phyloP scores from a whole-genome alignment of 2,888 invertebrate species.

The Ecliptopera silaceata region DNA sequence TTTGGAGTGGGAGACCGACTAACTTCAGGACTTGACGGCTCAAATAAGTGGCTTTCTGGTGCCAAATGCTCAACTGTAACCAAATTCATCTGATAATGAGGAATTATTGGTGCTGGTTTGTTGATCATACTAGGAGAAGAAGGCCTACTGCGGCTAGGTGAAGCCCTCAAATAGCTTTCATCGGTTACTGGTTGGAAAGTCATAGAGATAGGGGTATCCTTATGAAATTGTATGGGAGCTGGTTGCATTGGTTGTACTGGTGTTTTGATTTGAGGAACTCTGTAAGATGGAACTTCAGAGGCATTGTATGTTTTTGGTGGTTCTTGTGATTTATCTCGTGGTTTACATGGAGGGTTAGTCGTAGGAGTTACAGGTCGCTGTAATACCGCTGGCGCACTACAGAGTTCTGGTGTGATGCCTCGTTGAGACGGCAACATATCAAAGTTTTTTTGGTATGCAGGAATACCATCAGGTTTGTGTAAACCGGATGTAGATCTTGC shows the following conservation, averaged over 20 bases:
- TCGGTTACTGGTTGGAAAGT: slow-evolving; percentile 86
- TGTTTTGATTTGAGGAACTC: slow-evolving; percentile 46
- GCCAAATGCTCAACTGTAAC: slow-evolving; percentile 86
- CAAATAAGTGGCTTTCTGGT: slow-evolving; percentile 82
- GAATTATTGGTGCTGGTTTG: slow-evolving; percentile 89
- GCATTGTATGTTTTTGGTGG: slow-evolving; percentile 46
- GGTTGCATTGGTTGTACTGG: slow-evolving; percentile 43
- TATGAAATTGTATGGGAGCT: slow-evolving; percentile 68
- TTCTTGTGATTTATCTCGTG: slow-evolving; percentile 61
- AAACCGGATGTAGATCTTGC: slow-evolving; percentile 78
- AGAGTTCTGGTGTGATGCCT: slow-evolving; percentile 82
- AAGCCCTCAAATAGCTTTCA: slow-evolving; percentile 77
- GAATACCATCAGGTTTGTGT: slow-evolving; percentile 85
- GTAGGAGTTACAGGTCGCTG: slow-evolving; percentile 71
- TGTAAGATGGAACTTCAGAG: slow-evolving; percentile 40
- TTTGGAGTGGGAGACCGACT: slow-evolving; percentile 87
- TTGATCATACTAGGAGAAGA: slow-evolving; percentile 88
- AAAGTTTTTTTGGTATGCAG: slow-evolving; percentile 85
- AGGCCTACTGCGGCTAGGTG: slow-evolving; percentile 82
- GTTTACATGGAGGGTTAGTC: slow-evolving; percentile 66
- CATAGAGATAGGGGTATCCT: slow-evolving; percentile 81
- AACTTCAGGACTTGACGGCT: slow-evolving; percentile 82
- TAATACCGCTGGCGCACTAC: slow-evolving; percentile 65
- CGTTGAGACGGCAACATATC: slow-evolving; percentile 83
- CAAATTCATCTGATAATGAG: slow-evolving; percentile 90